Conservation (phyloP, 2,888 invertebrate genomes). For the Panzeria rudis region DNA sequence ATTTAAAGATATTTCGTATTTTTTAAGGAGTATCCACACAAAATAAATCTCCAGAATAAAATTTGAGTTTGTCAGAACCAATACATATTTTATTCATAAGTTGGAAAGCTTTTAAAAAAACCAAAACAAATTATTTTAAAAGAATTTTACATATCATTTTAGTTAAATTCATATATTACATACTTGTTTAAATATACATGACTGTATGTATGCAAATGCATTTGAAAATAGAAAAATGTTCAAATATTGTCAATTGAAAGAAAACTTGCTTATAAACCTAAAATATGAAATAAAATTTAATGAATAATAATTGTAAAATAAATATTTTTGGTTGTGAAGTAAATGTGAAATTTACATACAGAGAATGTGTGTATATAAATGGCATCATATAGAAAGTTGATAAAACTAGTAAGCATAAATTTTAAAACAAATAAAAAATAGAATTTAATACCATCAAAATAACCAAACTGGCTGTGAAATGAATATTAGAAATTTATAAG, state of each 20-base stretch:
- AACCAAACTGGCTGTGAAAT: not conserved
- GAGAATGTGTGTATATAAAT: not conserved
- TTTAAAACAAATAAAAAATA: not conserved
- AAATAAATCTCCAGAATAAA: too few relatives aligned
- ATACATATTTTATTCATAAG: not conserved
- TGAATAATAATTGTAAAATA: slow-evolving; percentile 6
- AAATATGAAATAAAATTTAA: not conserved
- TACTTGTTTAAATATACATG: not conserved
- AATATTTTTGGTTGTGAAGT: slow-evolving; percentile 38
- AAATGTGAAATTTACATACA: slow-evolving; percentile 15
- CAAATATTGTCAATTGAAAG: not conserved
- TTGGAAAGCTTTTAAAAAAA: not conserved
- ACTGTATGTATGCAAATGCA: not conserved
- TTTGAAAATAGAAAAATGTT: not conserved
- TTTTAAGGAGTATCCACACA: too few relatives aligned
- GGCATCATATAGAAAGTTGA: slow-evolving; percentile 22
- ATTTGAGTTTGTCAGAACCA: too few relatives aligned
- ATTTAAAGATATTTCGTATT: too few relatives aligned
- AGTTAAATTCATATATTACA: not conserved
- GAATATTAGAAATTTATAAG: not conserved
- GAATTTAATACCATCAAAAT: slow-evolving; percentile 22
- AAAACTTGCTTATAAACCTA: not conserved
- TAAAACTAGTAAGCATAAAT: slow-evolving; percentile 32
- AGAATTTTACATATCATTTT: not conserved
- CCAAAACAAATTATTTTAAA: too few relatives aligned